Conservation (phyloP, 1,140 invertebrate genomes). For the Agraylea sexmaculata region DNA sequence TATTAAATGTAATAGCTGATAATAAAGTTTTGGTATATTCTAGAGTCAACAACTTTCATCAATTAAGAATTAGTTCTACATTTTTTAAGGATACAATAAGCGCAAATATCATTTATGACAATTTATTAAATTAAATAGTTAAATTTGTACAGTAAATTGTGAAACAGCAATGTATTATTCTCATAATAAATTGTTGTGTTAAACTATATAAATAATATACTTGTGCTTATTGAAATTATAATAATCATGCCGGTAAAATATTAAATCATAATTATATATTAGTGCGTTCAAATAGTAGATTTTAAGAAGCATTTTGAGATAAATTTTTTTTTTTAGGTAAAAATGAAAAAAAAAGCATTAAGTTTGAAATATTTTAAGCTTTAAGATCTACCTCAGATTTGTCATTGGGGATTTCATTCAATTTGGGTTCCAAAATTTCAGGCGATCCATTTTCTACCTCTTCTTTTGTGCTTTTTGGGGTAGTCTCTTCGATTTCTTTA, state of each 20-base stretch:
- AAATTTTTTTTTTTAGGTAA: not conserved
- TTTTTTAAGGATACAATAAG: no score
- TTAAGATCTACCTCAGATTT: constrained; percentile 20
- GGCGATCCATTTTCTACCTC: constrained; percentile 12
- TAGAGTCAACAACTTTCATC: no score
- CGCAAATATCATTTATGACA: no score
- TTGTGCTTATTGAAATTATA: constrained; percentile 1
- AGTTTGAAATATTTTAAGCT: constrained; percentile 10
- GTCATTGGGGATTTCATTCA: constrained; percentile 18
- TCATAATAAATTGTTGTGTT: not conserved
- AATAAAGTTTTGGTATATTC: no score
- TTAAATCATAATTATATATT: constrained; percentile 1
- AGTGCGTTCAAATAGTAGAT: constrained; percentile 4
- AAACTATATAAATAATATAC: not conserved
- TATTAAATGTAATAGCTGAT: no score
- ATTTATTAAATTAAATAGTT: no score
- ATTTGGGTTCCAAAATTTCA: constrained; percentile 14
- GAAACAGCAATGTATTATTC: no score
- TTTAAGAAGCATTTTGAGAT: not conserved
- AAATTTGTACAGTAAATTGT: no score
- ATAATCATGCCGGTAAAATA: not conserved
- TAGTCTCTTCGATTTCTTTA: constrained; percentile 16
- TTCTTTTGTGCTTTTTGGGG: constrained; percentile 7
- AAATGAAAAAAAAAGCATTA: constrained; percentile 2
- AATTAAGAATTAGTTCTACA: no score